phyloP scores from a whole-genome alignment of 2,113 vertebrate species.

The Emydura subglobosa region DNA sequence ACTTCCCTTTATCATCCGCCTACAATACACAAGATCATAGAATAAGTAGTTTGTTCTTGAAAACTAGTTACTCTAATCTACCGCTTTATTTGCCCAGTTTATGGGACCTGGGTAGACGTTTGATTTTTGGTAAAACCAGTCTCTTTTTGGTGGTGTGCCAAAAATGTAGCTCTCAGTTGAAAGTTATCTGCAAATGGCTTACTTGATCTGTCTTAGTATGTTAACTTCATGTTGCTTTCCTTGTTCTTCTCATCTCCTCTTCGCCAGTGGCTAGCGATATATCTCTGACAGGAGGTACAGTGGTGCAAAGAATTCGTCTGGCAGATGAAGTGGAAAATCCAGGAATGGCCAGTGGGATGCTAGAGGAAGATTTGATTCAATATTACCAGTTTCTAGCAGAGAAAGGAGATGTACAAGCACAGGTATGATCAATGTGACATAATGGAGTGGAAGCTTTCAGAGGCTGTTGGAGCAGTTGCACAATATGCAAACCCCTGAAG shows the following conservation, averaged over 20 bases:
- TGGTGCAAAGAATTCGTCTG: constrained; percentile 94
- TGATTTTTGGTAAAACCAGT: background rate
- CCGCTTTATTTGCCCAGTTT: background rate
- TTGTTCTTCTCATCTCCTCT: background rate
- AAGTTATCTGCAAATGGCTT: background rate
- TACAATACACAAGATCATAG: background rate
- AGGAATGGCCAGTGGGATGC: constrained; percentile 94
- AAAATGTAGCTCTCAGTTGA: background rate
- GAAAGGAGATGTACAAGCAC: constrained; percentile 98
- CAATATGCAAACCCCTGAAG: rapidly evolving
- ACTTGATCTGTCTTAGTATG: background rate
- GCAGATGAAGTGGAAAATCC: constrained; percentile 96
- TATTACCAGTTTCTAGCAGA: constrained; percentile 99
- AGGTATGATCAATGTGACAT: constrained; percentile 79
- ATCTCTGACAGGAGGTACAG: constrained; percentile 94
- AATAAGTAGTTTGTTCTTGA: background rate
- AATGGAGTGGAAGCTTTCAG: background rate
- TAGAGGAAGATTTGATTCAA: constrained; percentile 98
- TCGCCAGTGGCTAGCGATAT: constrained; percentile 94
- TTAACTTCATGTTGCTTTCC: background rate
- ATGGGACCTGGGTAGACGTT: background rate
- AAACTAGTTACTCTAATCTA: background rate
- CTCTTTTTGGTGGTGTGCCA: background rate
- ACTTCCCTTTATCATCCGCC: background rate
- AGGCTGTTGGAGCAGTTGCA: background rate